Base-by-base conservation (phyloP, 37 sponge, comb jelly and placozoan species). In the Spongia lamella region DNA sequence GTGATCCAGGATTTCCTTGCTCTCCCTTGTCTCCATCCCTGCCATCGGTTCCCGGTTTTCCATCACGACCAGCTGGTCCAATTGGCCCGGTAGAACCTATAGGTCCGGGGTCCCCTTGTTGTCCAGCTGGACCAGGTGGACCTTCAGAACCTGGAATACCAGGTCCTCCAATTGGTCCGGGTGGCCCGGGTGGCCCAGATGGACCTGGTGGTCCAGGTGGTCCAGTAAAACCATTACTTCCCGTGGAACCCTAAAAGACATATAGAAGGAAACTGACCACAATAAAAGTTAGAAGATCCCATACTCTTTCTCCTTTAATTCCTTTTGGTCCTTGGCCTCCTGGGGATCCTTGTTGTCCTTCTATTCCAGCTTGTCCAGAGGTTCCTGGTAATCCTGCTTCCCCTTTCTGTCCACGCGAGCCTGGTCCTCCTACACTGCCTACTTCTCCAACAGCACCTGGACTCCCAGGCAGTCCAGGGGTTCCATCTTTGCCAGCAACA, bases 401-500 rank as follows among this genome's bases (percentile, higher is more conserved):
- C 9, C 47, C 47, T 9, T 43, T 9, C 5, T 5, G 47, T 43
- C 47, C 47, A 43, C 7, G 5, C 14, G 6, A 20, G 36, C 70
- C 70, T 27, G 6, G 50, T 68, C 39, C 27, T 68, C 70, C 70
- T 68, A 40, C 39, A 58, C 29, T 58, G 29, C 60, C 60, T 14
- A 11, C 60, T 58, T 68, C 58, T 76, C 89, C 89, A 39, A 79
- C 78, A 1, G 38, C 53, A 51, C 89, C 89, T 54, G 50, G 71
- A 74, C 55, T 60, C 14, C 84, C 89, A 56, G 84, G 70, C 0
- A 73, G 63, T 49, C 89, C 89, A 69, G 79, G 80, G 11, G 32
- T 53, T 16, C 89, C 89, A 53, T 80, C 81, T 50, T 76, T 80
- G 34, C 87, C 87, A 68, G 20, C n/a, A 47, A 4, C 51, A 39